These are phyloP conservation scores for Phymorhynchus buccinoides DNA, from an alignment of 1,140 invertebrate genomes.

Conservation along the genomic window DNA sequence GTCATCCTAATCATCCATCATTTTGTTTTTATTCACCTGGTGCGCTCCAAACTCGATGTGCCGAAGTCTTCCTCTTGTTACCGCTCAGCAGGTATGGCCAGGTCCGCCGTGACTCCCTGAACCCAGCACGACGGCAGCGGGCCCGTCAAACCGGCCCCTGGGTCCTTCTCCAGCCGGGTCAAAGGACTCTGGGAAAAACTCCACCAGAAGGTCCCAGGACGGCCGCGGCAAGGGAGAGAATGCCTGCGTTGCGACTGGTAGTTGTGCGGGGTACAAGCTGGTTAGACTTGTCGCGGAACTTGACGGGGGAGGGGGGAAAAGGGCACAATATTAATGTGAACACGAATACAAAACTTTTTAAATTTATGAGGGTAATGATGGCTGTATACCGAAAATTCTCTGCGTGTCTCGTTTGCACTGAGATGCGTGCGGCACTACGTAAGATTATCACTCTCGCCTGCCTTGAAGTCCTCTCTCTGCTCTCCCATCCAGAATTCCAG, in stretches of 20 bases:
- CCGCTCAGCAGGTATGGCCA: slow-evolving; percentile 58
- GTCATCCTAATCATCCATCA: too few relatives aligned
- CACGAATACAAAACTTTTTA: too few relatives aligned
- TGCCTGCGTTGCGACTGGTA: slow-evolving; percentile 69
- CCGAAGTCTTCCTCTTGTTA: slow-evolving; percentile 62
- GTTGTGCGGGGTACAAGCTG: slow-evolving; percentile 69
- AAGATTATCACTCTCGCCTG: too few relatives aligned
- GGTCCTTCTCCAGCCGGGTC: slow-evolving; percentile 65
- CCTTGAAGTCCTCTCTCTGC: too few relatives aligned
- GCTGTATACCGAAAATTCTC: too few relatives aligned
- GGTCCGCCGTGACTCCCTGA: slow-evolving; percentile 59
- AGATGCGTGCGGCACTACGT: too few relatives aligned
- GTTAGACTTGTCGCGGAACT: slow-evolving; percentile 58
- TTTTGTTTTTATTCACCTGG: too few relatives aligned
- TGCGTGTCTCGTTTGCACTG: too few relatives aligned
- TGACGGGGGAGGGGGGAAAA: background rate
- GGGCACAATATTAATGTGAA: too few relatives aligned
- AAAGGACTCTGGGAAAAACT: slow-evolving; percentile 70
- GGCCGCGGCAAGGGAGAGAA: slow-evolving; percentile 66
- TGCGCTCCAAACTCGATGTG: slow-evolving; percentile 70
- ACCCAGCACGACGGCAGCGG: slow-evolving; percentile 64
- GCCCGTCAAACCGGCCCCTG: slow-evolving; percentile 68
- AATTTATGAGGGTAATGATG: too few relatives aligned
- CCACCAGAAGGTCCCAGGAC: slow-evolving; percentile 65
- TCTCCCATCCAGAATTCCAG: too few relatives aligned